Conservation (phyloP, 1,140 invertebrate species). For the Lethrus apterus region DNA sequence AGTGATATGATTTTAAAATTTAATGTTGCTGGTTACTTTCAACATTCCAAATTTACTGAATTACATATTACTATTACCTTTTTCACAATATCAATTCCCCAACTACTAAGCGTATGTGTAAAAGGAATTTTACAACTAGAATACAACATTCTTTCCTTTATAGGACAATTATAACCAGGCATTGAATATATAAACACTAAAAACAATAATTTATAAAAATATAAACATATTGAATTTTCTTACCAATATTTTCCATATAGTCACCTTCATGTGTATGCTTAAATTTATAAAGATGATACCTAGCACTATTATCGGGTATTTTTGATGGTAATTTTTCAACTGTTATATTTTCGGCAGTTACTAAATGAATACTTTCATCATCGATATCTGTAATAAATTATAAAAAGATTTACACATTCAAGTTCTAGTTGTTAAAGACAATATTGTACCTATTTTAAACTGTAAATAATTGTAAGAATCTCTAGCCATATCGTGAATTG, state of each 20-base stretch:
- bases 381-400: constrained; percentile 53
- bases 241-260: constrained; percentile 74
- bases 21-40: too few relatives aligned
- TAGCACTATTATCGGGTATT: constrained; percentile 74
- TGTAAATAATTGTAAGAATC: constrained; percentile 68
- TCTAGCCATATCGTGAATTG: constrained; percentile 58
- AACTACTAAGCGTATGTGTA: constrained; percentile 67
- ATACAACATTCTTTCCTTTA: constrained; percentile 97
- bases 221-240: constrained; percentile 23
- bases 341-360: constrained; percentile 52
- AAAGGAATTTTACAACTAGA: constrained; percentile 92
- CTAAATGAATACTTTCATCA: constrained; percentile 70
- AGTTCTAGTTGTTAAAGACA: background rate
- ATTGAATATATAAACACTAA: constrained; percentile 96
- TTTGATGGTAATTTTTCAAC: constrained; percentile 60
- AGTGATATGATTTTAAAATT: too few relatives aligned
- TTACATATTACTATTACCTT: too few relatives aligned
- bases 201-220: constrained; percentile 38
- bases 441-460: constrained; percentile 56
- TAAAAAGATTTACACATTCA: background rate
- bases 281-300: constrained; percentile 90
- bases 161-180: constrained; percentile 88
- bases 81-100: constrained; percentile 70
- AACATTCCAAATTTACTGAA: too few relatives aligned
- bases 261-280: constrained; percentile 90